Conservation (phyloP, 64 coral and sea anemone genomes). For the Dendronephthya gigantea region DNA sequence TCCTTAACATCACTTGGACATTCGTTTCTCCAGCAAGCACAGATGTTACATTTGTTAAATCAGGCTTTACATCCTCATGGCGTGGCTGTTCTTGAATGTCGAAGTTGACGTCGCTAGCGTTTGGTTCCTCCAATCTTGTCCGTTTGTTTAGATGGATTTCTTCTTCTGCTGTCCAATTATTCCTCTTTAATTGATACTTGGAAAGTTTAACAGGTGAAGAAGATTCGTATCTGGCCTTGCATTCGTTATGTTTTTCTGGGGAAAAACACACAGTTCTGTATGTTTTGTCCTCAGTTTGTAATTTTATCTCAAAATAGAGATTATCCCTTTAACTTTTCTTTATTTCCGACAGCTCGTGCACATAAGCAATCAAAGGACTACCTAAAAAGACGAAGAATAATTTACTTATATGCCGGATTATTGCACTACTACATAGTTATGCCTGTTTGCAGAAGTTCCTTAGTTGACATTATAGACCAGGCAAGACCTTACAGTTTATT, state of each 20-base stretch:
- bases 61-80: background rate
- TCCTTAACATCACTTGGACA: background rate
- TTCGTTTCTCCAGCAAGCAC: background rate
- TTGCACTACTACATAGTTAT: too few relatives aligned
- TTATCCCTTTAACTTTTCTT: background rate
- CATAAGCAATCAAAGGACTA: background rate
- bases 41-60: background rate
- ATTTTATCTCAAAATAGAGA: background rate
- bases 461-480: too few relatives aligned
- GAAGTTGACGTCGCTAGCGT: background rate
- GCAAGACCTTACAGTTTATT: too few relatives aligned
- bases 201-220: background rate
- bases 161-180: background rate
- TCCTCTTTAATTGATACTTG: background rate
- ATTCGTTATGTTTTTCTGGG: background rate
- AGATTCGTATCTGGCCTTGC: background rate
- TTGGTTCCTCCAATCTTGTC: background rate
- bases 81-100: background rate
- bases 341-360: background rate
- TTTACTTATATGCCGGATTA: too few relatives aligned
- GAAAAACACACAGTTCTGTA: background rate
- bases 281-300: background rate
- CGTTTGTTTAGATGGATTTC: background rate
- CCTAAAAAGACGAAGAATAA: background rate
- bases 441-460: too few relatives aligned